A percentile compares a stretch with the other conserved stretches of the same genome.
phyloP scores from a whole-genome alignment of 2,113 vertebrate species.

The Gnathonemus echidnorhynchus region DNA sequence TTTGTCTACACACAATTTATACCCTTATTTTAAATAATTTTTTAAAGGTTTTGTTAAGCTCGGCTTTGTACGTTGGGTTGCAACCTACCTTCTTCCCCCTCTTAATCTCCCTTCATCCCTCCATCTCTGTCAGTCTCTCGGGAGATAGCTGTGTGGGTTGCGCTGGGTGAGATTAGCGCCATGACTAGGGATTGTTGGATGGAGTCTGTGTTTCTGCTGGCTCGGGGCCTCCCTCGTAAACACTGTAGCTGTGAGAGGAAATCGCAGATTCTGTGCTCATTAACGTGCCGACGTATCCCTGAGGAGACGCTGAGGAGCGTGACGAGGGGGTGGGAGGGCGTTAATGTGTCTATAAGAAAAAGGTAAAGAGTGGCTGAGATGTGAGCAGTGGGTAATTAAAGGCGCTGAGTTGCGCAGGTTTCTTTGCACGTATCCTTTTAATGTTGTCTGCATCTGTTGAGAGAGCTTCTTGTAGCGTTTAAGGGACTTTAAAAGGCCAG shows the following conservation, averaged over 20 bases:
- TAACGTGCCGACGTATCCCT: neutral
- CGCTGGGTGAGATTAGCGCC: conserved; percentile 37
- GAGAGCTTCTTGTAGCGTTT: neutral
- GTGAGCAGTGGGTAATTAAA: neutral
- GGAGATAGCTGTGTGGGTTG: conserved; percentile 31
- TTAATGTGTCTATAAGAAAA: neutral
- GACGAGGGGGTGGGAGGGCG: neutral
- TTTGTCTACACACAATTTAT: neutral
- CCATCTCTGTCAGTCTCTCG: conserved; percentile 28
- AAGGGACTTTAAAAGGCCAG: neutral
- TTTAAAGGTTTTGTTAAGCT: neutral
- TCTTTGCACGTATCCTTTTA: neutral
- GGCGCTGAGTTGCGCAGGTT: neutral
- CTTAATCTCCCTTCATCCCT: conserved; percentile 18
- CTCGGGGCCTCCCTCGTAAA: conserved; percentile 10
- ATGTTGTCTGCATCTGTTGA: neutral
- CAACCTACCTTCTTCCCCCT: conserved; percentile 19
- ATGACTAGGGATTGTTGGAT: neutral
- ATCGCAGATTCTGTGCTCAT: neutral
- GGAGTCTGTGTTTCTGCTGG: neutral
- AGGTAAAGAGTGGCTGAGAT: neutral
- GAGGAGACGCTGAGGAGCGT: neutral
- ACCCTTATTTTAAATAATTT: neutral
- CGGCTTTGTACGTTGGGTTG: neutral
- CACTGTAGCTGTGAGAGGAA: neutral